phyloP scores from a whole-genome alignment of 37 sponge, comb jelly and placozoan species.

The Geodia barretti region DNA sequence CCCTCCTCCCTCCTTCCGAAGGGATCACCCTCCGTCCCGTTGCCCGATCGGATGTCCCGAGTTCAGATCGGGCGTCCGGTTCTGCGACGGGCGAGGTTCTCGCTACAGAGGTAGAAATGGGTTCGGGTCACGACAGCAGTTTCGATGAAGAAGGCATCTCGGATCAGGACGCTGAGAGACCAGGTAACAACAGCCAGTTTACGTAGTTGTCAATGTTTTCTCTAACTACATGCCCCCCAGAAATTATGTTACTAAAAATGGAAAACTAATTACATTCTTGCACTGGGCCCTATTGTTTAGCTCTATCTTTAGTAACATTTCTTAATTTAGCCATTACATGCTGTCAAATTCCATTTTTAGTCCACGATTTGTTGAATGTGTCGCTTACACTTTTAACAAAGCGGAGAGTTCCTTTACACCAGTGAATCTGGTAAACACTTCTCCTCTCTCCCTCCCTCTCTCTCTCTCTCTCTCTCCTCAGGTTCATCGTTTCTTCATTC shows the following conservation, averaged over 20 bases:
- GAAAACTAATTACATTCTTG: no score
- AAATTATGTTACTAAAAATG: no score
- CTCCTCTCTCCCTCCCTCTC: not conserved
- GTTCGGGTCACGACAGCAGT: not conserved
- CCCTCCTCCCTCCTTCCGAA: slow-evolving; percentile 6
- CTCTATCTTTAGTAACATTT: no score
- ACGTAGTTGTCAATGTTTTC: no score
- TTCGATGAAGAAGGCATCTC: not conserved
- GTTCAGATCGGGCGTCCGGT: not conserved
- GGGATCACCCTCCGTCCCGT: slow-evolving; percentile 24
- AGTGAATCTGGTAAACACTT: no score
- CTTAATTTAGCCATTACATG: not conserved
- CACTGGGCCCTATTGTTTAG: no score
- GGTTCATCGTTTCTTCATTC: not conserved
- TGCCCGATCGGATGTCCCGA: not conserved
- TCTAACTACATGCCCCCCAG: no score
- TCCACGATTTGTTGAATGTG: no score
- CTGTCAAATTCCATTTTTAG: no score
- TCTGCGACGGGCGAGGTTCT: not conserved
- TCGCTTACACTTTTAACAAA: no score
- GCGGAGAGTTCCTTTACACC: no score
- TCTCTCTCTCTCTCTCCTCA: not conserved
- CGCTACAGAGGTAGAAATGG: not conserved
- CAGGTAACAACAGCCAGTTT: no score
- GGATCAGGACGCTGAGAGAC: not conserved